Base-by-base conservation (phyloP, 1,140 invertebrate genomes). In the Maconellicoccus hirsutus region DNA sequence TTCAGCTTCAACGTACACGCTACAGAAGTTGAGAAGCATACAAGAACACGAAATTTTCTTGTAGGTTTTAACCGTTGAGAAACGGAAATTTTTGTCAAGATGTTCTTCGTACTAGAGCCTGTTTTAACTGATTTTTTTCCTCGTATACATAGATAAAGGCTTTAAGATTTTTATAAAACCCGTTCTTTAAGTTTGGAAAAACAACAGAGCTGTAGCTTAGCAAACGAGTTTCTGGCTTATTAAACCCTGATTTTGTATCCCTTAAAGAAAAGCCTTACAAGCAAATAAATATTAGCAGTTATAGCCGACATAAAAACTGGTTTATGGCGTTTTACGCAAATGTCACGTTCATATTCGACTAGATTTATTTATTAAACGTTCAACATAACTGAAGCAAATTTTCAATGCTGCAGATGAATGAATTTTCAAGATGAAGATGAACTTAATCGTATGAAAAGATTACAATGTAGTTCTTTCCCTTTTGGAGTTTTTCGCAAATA, bases 161-260 rank as follows among this genome's bases (percentile, higher is more conserved):
- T 16, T 16, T 52, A 52, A 16, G 3, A 52, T 52, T 52, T 52
- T 52, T 52, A 52, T 52, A 52, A 52, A 52, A 52, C 42, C 42
- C 42, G 42, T 52, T 52, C n/a, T 19, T 52, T 52, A 52, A 52
- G 42, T 52, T 52, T 52, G n/a, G 42, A 52, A 52, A 52, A 52
- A 52, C 42, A 52, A 52, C 42, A 52, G 42, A 52, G n/a, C 12
- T 19, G n/a, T 4, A 52, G 42, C 29, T 52, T 16, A 52, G n/a
- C 16, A 52, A 52, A 52, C 42, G 42, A 16, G 42, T 52, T 52
- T 52, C 42, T 4, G 16, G 42, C 42, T 52, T 52, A 52, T 52
- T 52, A 52, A 52, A 52, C 42, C 42, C 42, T 52, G 3, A 52
- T 52, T 52, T 52, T 19, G 42, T 19, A 52, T 52, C 16, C 16